Conservation (phyloP, 2,888 invertebrate species). For the Apodemia zela region DNA sequence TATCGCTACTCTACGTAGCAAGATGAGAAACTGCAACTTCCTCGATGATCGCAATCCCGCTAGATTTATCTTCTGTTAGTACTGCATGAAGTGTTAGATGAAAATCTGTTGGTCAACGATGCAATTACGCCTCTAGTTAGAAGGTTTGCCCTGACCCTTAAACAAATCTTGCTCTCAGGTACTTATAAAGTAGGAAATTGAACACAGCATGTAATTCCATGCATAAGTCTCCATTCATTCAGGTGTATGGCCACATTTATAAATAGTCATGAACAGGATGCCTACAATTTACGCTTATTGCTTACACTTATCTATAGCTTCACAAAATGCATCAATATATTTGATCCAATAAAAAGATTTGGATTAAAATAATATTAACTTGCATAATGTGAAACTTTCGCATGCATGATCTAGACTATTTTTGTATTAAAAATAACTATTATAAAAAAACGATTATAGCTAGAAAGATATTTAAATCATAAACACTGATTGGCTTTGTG, state of each 20-base stretch:
- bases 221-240: conserved; percentile 2
- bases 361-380: no score
- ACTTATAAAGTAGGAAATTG: neutral
- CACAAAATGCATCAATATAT: neutral
- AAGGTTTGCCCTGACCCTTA: conserved; percentile 10
- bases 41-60: conserved; percentile 79
- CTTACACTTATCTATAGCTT: neutral
- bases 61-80: conserved; percentile 55
- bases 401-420: conserved; percentile 1
- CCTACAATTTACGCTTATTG: neutral
- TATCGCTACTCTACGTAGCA: neutral
- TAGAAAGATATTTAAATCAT: neutral
- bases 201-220: conserved; percentile 8
- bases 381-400: neutral
- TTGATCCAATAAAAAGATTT: neutral
- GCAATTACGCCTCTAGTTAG: conserved; percentile 8
- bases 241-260: neutral
- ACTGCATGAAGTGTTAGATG: conserved; percentile 60
- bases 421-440: neutral
- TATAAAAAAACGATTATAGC: neutral
- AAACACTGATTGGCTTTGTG: conserved; percentile 2
- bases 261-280: neutral
- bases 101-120: neutral
- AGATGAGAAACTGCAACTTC: conserved; percentile 37
- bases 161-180: neutral